phyloP scores from a whole-genome alignment of 1,140 invertebrate genomes.

The Euura lappo region DNA sequence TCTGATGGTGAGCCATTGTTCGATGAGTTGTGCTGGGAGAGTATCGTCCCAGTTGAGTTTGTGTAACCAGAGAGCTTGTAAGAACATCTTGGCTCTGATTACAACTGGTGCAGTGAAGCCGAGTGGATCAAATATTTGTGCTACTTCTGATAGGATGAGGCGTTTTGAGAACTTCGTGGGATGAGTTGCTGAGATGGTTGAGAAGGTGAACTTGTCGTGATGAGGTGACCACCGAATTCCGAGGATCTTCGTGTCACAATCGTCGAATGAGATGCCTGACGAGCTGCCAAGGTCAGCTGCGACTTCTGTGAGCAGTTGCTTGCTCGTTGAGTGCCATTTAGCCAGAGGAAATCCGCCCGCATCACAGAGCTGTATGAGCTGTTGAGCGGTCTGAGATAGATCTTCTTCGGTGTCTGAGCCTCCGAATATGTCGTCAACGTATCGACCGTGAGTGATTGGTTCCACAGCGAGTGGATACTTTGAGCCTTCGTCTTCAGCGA shows the following conservation, averaged over 20 bases:
- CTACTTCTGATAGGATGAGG: slow-evolving; percentile 19
- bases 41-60: slow-evolving; percentile 45
- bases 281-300: not conserved
- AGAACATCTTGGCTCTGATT: slow-evolving; percentile 39
- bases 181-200: not conserved
- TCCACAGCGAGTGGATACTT: slow-evolving; percentile 23
- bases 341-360: slow-evolving; percentile 4
- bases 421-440: slow-evolving; percentile 34
- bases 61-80: slow-evolving; percentile 40
- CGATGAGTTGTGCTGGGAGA: slow-evolving; percentile 22
- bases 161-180: slow-evolving; percentile 18
- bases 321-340: not conserved
- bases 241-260: not conserved
- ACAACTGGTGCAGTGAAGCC: slow-evolving; percentile 41
- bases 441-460: slow-evolving; percentile 25
- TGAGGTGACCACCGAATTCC: not conserved
- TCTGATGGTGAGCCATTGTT: slow-evolving; percentile 29
- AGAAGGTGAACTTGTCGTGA: too few relatives aligned
- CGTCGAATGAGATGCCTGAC: not conserved
- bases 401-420: slow-evolving; percentile 25
- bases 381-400: not conserved
- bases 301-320: not conserved
- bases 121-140: slow-evolving; percentile 33
- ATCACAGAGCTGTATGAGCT: not conserved
- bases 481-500: slow-evolving; percentile 16